These are phyloP conservation scores for Noctuana brunneofusca DNA, from an alignment of 2,888 invertebrate species.

Conservation along the genomic window DNA sequence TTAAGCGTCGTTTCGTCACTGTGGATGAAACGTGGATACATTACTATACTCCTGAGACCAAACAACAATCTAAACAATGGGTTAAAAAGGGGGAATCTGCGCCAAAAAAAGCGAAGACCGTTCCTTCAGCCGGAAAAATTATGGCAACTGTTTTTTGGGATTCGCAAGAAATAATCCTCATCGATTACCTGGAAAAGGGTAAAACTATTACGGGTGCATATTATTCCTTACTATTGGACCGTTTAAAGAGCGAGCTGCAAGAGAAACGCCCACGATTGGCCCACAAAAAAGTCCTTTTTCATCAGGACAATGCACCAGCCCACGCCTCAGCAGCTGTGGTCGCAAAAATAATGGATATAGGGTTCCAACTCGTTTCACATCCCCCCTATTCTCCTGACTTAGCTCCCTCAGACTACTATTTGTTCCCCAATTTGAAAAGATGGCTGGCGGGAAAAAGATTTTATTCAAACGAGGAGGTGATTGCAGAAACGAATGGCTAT, in stretches of 20 bases:
- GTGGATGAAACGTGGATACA: too few species aligned
- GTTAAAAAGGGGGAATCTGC: too few species aligned
- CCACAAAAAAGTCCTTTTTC: not conserved
- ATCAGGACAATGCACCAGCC: not conserved
- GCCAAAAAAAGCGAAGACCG: not conserved
- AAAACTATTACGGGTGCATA: not conserved
- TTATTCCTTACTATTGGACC: not conserved
- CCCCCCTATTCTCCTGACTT: not conserved
- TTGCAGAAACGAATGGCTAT: not conserved
- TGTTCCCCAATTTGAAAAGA: not conserved
- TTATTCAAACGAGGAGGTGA: not conserved
- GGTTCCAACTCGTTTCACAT: not conserved
- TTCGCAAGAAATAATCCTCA: not conserved
- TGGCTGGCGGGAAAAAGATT: not conserved
- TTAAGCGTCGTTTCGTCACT: too few species aligned
- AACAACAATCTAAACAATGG: too few species aligned
- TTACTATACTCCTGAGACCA: too few species aligned
- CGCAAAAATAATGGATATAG: not conserved
- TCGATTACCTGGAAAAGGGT: conserved; percentile 4
- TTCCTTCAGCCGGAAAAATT: not conserved
- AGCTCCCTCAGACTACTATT: not conserved
- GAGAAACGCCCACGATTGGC: not conserved
- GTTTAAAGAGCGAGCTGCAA: not conserved
- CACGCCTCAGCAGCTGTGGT: not conserved
- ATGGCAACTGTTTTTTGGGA: conserved; percentile 6